A percentile compares a stretch with the other conserved stretches of the same genome.
Evolutionary conservation across 2,113 vertebrate genomes (phyloP).

Genomic region (Silurus glanis): DNA sequence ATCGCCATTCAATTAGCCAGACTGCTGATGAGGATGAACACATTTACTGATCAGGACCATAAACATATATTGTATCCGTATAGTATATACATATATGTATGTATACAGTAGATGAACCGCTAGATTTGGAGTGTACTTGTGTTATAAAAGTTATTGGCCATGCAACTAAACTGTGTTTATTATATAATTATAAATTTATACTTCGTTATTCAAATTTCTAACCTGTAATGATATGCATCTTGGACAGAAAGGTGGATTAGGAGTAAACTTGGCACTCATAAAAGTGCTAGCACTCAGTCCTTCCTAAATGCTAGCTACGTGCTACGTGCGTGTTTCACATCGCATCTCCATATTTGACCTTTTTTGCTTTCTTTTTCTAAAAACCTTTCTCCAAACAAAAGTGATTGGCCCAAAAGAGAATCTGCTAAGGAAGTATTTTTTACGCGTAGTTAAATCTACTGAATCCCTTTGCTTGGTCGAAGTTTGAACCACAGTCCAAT

Average conservation of each 20-base stretch:
- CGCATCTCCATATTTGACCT: not conserved
- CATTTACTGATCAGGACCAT: not conserved
- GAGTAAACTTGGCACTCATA: not conserved
- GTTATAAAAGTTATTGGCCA: not conserved
- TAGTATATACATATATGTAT: not conserved
- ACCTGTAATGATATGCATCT: not conserved
- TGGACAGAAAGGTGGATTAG: not conserved
- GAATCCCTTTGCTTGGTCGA: not conserved
- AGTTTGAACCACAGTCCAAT: not conserved
- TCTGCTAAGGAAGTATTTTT: not conserved
- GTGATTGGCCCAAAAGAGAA: not conserved
- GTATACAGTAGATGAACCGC: not conserved
- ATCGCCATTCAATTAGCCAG: slow-evolving; percentile 6
- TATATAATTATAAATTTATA: too few species aligned
- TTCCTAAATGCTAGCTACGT: not conserved
- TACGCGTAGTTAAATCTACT: not conserved
- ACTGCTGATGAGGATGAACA: not conserved
- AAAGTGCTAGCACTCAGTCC: not conserved
- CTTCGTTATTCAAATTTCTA: not conserved
- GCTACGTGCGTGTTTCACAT: too few species aligned
- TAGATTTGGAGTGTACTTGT: too few species aligned
- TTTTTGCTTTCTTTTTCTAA: not conserved
- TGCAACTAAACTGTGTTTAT: not conserved
- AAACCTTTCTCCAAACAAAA: too few species aligned
- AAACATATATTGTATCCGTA: not conserved